These are phyloP conservation scores for Cerastis rubricosa DNA, from an alignment of 2,888 invertebrate genomes.

Conservation along the genomic window DNA sequence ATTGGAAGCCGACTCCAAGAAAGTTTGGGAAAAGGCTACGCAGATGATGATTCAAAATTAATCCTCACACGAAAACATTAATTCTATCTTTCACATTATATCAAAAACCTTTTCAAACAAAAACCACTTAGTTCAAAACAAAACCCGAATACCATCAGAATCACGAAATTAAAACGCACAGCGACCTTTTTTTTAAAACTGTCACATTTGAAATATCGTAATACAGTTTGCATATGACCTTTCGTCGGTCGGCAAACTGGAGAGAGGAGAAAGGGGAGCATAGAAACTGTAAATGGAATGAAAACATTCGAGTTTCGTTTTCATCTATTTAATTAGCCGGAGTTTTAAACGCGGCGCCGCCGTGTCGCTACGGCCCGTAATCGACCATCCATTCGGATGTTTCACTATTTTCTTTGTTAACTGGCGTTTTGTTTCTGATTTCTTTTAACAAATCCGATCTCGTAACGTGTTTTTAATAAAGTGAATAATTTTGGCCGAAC, in stretches of 20 bases:
- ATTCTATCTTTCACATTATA: background rate
- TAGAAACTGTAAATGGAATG: constrained; percentile 87
- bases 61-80: background rate
- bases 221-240: constrained; percentile 81
- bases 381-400: constrained; percentile 79
- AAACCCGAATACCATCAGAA: constrained; percentile 26
- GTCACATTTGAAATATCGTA: constrained; percentile 76
- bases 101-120: constrained; percentile 12
- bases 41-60: too few species aligned
- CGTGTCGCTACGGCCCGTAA: constrained; percentile 79
- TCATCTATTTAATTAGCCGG: constrained; percentile 89
- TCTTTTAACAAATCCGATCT: constrained; percentile 64
- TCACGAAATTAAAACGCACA: constrained; percentile 66
- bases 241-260: constrained; percentile 72
- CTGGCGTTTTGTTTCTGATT: constrained; percentile 62
- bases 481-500: constrained; percentile 22
- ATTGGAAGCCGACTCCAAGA: too few species aligned
- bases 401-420: constrained; percentile 73
- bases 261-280: constrained; percentile 76
- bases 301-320: constrained; percentile 89
- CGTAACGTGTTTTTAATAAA: constrained; percentile 53
- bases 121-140: constrained; percentile 29
- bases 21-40: too few species aligned
- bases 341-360: constrained; percentile 86
- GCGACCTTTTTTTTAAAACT: constrained; percentile 63